Evolutionary conservation across 1,140 invertebrate species (phyloP).

Genomic region (Lordiphosa clarofinis): DNA sequence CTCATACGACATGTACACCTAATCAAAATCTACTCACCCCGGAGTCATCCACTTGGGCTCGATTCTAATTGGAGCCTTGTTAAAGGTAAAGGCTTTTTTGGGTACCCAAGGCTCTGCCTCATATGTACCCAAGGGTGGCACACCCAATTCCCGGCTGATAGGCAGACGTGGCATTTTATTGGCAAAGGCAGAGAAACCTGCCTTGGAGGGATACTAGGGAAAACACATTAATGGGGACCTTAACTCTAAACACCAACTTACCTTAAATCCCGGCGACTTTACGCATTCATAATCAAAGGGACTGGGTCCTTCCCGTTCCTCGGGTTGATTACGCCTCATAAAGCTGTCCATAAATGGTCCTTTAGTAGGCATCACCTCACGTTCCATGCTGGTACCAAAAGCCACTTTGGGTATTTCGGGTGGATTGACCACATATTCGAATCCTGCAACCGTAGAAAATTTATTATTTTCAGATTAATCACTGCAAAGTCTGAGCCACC

Average conservation of each 20-base stretch:
- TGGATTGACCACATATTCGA: conserved; percentile 72
- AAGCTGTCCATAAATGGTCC: conserved; percentile 35
- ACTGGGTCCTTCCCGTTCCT: conserved; percentile 21
- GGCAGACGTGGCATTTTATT: conserved; percentile 59
- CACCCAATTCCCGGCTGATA: background rate
- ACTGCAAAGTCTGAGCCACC: too few relatives aligned
- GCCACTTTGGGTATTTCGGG: conserved; percentile 48
- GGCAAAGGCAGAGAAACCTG: conserved; percentile 61
- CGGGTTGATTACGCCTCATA: conserved; percentile 27
- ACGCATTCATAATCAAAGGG: conserved; percentile 45
- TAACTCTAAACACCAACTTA: conserved; percentile 1
- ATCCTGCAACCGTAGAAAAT: conserved; percentile 37
- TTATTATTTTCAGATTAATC: too few relatives aligned
- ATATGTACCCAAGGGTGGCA: conserved; percentile 56
- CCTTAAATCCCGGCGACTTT: conserved; percentile 41
- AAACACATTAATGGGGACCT: background rate
- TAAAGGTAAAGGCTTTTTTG: conserved; percentile 39
- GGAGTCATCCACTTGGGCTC: conserved; percentile 55
- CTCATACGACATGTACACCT: background rate
- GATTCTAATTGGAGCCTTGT: conserved; percentile 1
- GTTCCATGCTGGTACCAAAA: conserved; percentile 51
- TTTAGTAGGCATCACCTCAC: conserved; percentile 37
- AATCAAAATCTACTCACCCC: conserved; percentile 27
- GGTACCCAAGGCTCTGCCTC: conserved; percentile 18
- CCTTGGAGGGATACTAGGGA: conserved; percentile 58